Conservation (phyloP, 2,113 vertebrate species). For the Gambusia holbrooki region DNA sequence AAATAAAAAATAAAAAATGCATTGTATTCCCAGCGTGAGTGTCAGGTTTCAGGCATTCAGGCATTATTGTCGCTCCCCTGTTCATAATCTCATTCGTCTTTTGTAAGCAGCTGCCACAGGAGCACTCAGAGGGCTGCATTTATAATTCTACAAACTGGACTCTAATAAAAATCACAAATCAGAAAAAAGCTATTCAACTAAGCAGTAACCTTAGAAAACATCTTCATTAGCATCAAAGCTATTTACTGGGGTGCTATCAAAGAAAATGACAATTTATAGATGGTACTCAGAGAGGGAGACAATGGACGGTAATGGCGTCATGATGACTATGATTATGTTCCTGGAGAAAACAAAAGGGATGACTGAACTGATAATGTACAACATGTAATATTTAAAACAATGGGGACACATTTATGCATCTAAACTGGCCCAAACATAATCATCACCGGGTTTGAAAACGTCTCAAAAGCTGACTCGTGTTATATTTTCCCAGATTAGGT, state of each 20-base stretch:
- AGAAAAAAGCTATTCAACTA: conserved; percentile 42
- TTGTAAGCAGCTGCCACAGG: conserved; percentile 17
- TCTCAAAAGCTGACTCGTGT: conserved; percentile 5
- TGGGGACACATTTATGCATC: neutral
- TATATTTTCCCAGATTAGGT: neutral
- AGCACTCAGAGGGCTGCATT: conserved; percentile 4
- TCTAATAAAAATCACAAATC: conserved; percentile 41
- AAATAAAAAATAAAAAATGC: conserved; percentile 7
- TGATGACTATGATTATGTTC: neutral
- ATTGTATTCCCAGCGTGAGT: conserved; percentile 39
- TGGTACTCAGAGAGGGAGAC: conserved; percentile 7
- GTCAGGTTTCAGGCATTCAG: conserved; percentile 29
- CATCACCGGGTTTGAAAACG: neutral
- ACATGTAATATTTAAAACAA: neutral
- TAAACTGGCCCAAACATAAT: neutral
- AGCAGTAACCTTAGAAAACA: conserved; percentile 41
- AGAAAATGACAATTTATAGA: conserved; percentile 44
- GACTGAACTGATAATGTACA: neutral
- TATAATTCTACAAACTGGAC: conserved; percentile 26
- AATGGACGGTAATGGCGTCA: conserved; percentile 1
- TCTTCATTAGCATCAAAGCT: conserved; percentile 19
- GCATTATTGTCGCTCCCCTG: neutral
- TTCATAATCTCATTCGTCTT: conserved; percentile 38
- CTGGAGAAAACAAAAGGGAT: neutral
- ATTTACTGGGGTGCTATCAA: conserved; percentile 18